These are phyloP conservation scores for Drosophila niveifrons DNA, from an alignment of 2,888 invertebrate genomes.

Conservation along the genomic window DNA sequence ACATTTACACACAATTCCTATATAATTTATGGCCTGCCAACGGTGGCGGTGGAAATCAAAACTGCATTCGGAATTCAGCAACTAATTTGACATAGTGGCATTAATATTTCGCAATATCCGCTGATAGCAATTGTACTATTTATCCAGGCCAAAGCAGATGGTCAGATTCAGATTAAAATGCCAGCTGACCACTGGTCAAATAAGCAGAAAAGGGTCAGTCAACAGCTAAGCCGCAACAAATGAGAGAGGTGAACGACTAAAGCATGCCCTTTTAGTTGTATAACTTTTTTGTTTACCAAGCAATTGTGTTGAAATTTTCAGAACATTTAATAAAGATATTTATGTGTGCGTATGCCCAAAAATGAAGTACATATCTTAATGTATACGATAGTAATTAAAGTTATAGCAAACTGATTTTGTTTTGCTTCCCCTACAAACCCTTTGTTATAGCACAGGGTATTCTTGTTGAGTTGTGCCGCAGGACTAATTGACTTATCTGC, in stretches of 20 bases:
- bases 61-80: constrained; percentile 4
- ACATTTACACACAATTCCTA: background rate
- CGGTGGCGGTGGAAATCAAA: constrained; percentile 22
- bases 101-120: constrained; percentile 54
- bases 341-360: background rate
- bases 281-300: background rate
- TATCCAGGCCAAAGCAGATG: constrained; percentile 54
- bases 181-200: constrained; percentile 57
- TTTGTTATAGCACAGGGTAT: constrained; percentile 12
- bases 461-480: constrained; percentile 16
- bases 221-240: constrained; percentile 10
- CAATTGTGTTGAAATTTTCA: background rate
- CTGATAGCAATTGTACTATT: constrained; percentile 16
- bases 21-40: constrained; percentile 49
- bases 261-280: constrained; percentile 22
- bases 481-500: constrained; percentile 70
- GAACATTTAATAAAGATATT: background rate
- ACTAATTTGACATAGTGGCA: constrained; percentile 43
- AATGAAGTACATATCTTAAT: background rate
- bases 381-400: background rate
- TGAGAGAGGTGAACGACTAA: constrained; percentile 16
- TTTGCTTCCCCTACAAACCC: background rate
- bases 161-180: constrained; percentile 26
- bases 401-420: background rate
- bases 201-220: constrained; percentile 48